Percentiles rank a stretch among this genome's conserved stretches.
Conservation (phyloP, 2,888 invertebrate genomes). For the Brenthis hecate region DNA sequence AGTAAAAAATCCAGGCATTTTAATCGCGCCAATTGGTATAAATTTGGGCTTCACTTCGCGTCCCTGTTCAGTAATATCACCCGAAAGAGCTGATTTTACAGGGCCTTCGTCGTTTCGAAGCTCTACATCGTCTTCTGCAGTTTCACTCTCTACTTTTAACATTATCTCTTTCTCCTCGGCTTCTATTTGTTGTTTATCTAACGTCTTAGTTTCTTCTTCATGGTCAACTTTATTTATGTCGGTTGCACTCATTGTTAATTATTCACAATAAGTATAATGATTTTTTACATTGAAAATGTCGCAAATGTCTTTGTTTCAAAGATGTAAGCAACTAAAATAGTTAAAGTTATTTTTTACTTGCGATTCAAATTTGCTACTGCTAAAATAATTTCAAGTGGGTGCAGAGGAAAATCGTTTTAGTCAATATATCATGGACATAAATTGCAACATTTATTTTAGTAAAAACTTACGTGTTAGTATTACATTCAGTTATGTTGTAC, state of each 20-base stretch:
- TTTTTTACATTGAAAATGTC: conserved; percentile 27
- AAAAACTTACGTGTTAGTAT: background rate
- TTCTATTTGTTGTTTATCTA: conserved; percentile 86
- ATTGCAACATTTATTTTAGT: background rate
- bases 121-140: conserved; percentile 72
- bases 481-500: background rate
- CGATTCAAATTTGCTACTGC: background rate
- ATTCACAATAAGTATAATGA: conserved; percentile 1
- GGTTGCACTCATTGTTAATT: conserved; percentile 57
- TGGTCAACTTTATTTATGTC: conserved; percentile 69
- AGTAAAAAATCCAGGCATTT: conserved; percentile 93
- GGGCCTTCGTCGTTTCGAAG: conserved; percentile 72
- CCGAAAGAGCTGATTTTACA: conserved; percentile 78
- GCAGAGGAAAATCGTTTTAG: background rate
- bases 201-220: conserved; percentile 68
- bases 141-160: conserved; percentile 83
- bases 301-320: background rate
- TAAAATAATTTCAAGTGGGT: background rate
- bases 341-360: background rate
- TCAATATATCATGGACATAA: background rate
- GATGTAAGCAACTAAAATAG: conserved; percentile 11
- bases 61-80: conserved; percentile 84
- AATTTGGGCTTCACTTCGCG: conserved; percentile 90
- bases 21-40: conserved; percentile 93
- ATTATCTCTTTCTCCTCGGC: conserved; percentile 84